Evolutionary conservation across 2,888 invertebrate genomes (phyloP).

Genomic region (Pterobdella sp.): DNA sequence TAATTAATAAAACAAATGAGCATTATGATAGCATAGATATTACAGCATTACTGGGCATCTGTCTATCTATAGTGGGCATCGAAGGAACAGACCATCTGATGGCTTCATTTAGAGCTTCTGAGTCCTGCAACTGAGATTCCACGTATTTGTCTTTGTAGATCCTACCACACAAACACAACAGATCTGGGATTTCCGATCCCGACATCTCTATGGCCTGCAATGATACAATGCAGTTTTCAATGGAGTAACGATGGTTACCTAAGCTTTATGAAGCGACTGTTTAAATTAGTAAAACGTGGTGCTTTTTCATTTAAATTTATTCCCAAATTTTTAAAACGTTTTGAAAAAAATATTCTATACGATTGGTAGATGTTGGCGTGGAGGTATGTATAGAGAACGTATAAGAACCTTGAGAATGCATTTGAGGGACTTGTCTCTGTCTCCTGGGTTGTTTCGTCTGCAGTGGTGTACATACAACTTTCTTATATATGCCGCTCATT

Average conservation of each 20-base stretch:
- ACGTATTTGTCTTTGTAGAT: constrained; percentile 86
- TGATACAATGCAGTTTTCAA: too few species aligned
- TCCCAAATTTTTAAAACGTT: too few species aligned
- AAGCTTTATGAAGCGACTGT: too few species aligned
- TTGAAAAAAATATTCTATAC: too few species aligned
- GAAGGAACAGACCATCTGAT: constrained; percentile 77
- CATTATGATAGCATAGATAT: too few species aligned
- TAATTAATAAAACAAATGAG: too few species aligned
- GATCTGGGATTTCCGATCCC: constrained; percentile 93
- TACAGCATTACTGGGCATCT: too few species aligned
- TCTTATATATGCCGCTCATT: background rate
- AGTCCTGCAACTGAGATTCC: constrained; percentile 82
- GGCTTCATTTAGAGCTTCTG: constrained; percentile 77
- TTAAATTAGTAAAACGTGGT: too few species aligned
- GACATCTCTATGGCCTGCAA: constrained; percentile 66
- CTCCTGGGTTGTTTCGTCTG: constrained; percentile 83
- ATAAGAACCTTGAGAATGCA: constrained; percentile 67
- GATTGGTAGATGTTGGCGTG: background rate
- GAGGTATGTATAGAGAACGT: background rate
- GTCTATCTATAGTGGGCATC: too few species aligned
- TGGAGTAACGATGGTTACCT: too few species aligned
- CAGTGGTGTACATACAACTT: constrained; percentile 33
- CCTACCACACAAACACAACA: constrained; percentile 90
- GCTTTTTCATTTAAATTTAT: too few species aligned
- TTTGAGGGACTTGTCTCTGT: constrained; percentile 81